phyloP scores from a whole-genome alignment of 2,888 invertebrate species.

The Ectobius pallidus region DNA sequence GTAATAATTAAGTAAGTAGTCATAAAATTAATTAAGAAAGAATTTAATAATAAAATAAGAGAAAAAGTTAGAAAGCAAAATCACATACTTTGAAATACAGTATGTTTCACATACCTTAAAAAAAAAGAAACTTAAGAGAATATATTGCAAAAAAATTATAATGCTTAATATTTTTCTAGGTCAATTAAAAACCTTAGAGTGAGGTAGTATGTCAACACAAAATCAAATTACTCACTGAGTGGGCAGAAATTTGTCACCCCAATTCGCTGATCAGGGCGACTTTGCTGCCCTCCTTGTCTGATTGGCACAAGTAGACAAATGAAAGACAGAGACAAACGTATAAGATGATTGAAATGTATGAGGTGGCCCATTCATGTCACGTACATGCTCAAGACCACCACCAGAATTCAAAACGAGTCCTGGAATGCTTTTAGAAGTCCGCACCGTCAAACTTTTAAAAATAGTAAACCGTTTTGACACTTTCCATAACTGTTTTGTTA shows the following conservation, averaged over 20 bases:
- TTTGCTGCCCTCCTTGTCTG: not conserved
- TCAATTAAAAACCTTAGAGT: not conserved
- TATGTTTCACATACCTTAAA: too few relatives aligned
- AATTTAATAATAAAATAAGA: too few relatives aligned
- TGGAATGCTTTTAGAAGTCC: constrained; percentile 55
- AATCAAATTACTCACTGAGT: not conserved
- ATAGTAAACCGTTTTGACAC: constrained; percentile 51
- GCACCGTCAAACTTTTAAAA: constrained; percentile 49
- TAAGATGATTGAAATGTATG: constrained; percentile 44
- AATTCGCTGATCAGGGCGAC: not conserved
- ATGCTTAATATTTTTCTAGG: too few relatives aligned
- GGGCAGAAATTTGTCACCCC: not conserved
- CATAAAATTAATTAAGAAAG: too few relatives aligned
- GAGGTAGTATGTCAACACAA: not conserved
- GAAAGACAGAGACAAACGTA: not conserved
- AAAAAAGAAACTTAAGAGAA: too few relatives aligned
- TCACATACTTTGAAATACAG: too few relatives aligned
- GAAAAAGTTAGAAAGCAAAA: too few relatives aligned
- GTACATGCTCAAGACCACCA: not conserved
- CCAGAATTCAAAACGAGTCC: constrained; percentile 18
- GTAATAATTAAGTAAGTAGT: too few relatives aligned
- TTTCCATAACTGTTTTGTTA: constrained; percentile 48
- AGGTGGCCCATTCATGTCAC: constrained; percentile 28
- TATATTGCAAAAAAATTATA: too few relatives aligned
- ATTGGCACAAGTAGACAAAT: too few relatives aligned